Conservation (phyloP, 2,113 vertebrate genomes). For the Hippocampus abdominalis region DNA sequence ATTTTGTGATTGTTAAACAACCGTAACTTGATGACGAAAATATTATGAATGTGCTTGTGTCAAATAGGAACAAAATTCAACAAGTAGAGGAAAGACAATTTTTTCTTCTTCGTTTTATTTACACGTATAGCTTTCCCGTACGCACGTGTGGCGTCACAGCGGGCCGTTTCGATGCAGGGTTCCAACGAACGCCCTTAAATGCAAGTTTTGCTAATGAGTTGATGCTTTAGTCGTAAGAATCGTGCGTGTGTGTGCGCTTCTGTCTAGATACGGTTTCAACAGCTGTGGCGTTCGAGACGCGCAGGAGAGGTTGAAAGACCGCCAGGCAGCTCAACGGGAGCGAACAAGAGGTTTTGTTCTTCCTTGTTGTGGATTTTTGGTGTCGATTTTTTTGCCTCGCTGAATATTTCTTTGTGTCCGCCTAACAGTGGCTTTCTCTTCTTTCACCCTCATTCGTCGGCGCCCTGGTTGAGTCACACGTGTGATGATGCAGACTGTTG, state of each 20-base stretch:
- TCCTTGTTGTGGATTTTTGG: background rate
- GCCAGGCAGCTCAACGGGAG: constrained; percentile 71
- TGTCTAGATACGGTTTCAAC: constrained; percentile 91
- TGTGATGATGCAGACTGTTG: constrained; percentile 34
- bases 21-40: too few relatives aligned
- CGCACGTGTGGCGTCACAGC: too few relatives aligned
- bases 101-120: too few relatives aligned
- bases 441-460: constrained; percentile 27
- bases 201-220: background rate
- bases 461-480: constrained; percentile 41
- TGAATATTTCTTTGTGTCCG: constrained; percentile 10
- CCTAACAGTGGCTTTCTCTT: constrained; percentile 19
- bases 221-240: background rate
- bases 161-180: too few relatives aligned
- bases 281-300: constrained; percentile 81
- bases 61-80: too few relatives aligned
- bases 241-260: background rate
- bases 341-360: constrained; percentile 71
- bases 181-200: background rate
- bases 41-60: too few relatives aligned
- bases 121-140: too few relatives aligned
- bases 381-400: background rate
- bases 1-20: too few relatives aligned
- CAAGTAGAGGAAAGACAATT: too few relatives aligned
- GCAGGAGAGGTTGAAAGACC: constrained; percentile 75